phyloP scores from a whole-genome alignment of 2,888 invertebrate genomes.

The Ennomos fuscantarius region DNA sequence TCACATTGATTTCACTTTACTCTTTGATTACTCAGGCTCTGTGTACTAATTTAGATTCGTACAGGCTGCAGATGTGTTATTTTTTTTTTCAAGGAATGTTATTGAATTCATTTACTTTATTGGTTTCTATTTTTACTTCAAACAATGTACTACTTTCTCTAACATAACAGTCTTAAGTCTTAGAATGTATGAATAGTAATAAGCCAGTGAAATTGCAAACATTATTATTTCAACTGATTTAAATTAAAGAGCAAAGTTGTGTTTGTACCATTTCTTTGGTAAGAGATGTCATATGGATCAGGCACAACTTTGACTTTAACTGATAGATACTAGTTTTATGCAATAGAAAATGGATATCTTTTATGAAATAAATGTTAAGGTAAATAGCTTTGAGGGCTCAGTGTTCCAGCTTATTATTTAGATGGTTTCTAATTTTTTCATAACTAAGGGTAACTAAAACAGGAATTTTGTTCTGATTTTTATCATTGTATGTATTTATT shows the following conservation, averaged over 20 bases:
- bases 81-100: too few relatives aligned
- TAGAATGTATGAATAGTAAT: too few relatives aligned
- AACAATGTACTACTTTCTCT: too few relatives aligned
- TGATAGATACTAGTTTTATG: neutral
- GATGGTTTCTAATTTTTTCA: neutral
- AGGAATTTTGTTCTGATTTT: neutral
- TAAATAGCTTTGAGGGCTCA: neutral
- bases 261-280: constrained; percentile 10
- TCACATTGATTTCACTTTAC: neutral
- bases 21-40: too few relatives aligned
- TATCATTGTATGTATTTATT: constrained; percentile 2
- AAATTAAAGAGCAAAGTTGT: constrained; percentile 2
- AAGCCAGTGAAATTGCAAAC: too few relatives aligned
- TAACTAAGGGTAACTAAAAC: neutral
- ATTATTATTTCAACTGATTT: too few relatives aligned
- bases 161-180: too few relatives aligned
- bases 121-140: too few relatives aligned
- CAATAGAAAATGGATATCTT: neutral
- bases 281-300: constrained; percentile 15
- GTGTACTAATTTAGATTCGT: neutral
- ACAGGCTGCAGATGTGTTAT: neutral
- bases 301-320: constrained; percentile 4
- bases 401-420: neutral
- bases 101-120: too few relatives aligned
- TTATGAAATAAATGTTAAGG: neutral